phyloP scores from a whole-genome alignment of 2,888 invertebrate species.

The Pardosa pseudoannulata region DNA sequence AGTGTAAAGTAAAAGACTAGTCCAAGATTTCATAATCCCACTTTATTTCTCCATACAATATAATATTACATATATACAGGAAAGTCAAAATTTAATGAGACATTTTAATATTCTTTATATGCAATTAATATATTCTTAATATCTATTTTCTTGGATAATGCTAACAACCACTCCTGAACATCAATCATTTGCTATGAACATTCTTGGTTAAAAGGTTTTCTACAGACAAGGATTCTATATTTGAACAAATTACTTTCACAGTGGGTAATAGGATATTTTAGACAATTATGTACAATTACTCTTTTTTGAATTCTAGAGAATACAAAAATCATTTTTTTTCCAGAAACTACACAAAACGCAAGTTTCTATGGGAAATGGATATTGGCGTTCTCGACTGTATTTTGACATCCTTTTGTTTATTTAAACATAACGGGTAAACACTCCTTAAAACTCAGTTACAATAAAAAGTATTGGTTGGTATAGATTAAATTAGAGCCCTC shows the following conservation, averaged over 20 bases:
- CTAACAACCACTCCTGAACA: constrained; percentile 63
- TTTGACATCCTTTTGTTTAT: neutral
- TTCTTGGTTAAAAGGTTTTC: constrained; percentile 64
- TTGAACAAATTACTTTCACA: constrained; percentile 57
- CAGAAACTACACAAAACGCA: constrained; percentile 40
- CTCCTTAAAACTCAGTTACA: too few relatives aligned
- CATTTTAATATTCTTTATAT: constrained; percentile 46
- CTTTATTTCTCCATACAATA: constrained; percentile 64
- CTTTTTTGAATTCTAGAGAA: constrained; percentile 35
- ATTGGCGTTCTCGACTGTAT: constrained; percentile 28
- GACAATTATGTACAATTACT: constrained; percentile 55
- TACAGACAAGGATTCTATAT: constrained; percentile 56
- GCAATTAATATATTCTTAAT: constrained; percentile 39
- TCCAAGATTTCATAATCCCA: constrained; percentile 29
- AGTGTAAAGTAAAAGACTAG: too few relatives aligned
- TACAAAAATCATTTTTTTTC: constrained; percentile 39
- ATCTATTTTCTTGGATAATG: constrained; percentile 61
- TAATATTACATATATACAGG: constrained; percentile 65
- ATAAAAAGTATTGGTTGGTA: too few relatives aligned
- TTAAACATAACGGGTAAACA: too few relatives aligned
- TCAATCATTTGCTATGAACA: constrained; percentile 66
- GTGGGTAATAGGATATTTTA: constrained; percentile 48
- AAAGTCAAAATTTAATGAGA: constrained; percentile 66
- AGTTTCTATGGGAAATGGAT: constrained; percentile 45
- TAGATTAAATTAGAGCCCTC: too few relatives aligned